Evolutionary conservation across 2,797 vertebrate genomes (phyloP), one percentile per base, ranked within the genome.

Genomic region (Ibycter americanus): DNA sequence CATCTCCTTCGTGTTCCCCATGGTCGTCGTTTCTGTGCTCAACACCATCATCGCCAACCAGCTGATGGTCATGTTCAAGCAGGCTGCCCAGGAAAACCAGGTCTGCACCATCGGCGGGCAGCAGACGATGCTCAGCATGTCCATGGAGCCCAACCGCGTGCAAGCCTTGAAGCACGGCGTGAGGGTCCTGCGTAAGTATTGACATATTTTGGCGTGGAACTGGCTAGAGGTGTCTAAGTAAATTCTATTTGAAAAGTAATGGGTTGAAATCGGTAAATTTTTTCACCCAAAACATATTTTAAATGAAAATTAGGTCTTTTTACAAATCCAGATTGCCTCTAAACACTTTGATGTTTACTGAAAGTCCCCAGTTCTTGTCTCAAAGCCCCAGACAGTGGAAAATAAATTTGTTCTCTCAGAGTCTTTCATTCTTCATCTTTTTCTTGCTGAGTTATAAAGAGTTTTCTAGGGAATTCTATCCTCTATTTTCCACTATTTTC

Each of bases 11-110:
- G 96, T 99, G 84, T 97, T 99, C 77, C 99, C 99, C 72, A 99
- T 99, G 99, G 98, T 98, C 8, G 97, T 98, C 97, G 99, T 99
- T 83, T 99, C 99, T 0, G 96, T 98, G 74, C 98, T 99, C 95
- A 99, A 99, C 84, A 99, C 99, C 36, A 65, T 99, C 97, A 99
- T 99, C 3, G 99, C 99, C 98, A 99, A 99, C 97, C 99, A 99
- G 97, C 98, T 99, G 87, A 98, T 99, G n/a, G 90, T 98, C 62
- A 99, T 99, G 99, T 99, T 99, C 94, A 98, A 92, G 27, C 99
- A 99, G 95, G 99, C 99, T 0, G 98, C 99, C 9, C 99, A 99
- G 96, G 99, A 99, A 32, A 99, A 99, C 97, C 99, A 98, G 8
- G 97, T 99, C 62, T 98, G 99, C 96, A 97, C 98, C 61, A 97